These are phyloP conservation scores for Puntigrus tetrazona DNA, from an alignment of 2,113 vertebrate genomes.

Conservation along the genomic window DNA sequence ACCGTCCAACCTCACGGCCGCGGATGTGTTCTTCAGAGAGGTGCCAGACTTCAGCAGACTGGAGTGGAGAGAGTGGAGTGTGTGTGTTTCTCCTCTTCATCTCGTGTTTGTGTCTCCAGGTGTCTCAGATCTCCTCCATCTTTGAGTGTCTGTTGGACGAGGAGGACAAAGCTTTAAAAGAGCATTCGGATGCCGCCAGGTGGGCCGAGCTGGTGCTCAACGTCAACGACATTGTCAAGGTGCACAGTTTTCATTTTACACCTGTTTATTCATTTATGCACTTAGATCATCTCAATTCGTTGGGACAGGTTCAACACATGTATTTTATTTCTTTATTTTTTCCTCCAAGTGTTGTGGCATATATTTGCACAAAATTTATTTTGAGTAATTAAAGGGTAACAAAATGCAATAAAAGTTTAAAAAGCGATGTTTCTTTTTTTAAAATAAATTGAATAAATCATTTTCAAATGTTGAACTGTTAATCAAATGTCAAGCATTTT, in stretches of 20 bases:
- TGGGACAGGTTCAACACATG: background rate
- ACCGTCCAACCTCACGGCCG: conserved; percentile 84
- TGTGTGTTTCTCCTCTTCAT: background rate
- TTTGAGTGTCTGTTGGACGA: conserved; percentile 91
- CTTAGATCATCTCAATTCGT: background rate
- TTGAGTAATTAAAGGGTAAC: too few species aligned
- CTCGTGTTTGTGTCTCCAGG: conserved; percentile 70
- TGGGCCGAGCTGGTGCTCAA: conserved; percentile 86
- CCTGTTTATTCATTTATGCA: background rate
- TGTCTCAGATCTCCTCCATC: conserved; percentile 89
- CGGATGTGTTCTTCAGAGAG: conserved; percentile 96
- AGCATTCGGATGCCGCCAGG: conserved; percentile 77
- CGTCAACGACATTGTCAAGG: conserved; percentile 90
- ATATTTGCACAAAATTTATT: background rate
- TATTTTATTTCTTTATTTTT: background rate
- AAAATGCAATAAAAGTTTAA: too few species aligned
- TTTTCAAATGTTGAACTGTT: too few species aligned
- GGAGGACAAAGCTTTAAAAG: conserved; percentile 85
- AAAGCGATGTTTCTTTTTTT: too few species aligned
- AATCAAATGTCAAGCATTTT: too few species aligned
- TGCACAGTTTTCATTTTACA: conserved; percentile 53
- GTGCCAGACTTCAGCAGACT: conserved; percentile 62
- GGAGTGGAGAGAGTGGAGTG: background rate
- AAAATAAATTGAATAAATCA: too few species aligned
- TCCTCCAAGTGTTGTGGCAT: background rate